These are phyloP conservation scores for Pelodiscus sinensis DNA, from an alignment of 2,113 vertebrate genomes.

Conservation along the genomic window DNA sequence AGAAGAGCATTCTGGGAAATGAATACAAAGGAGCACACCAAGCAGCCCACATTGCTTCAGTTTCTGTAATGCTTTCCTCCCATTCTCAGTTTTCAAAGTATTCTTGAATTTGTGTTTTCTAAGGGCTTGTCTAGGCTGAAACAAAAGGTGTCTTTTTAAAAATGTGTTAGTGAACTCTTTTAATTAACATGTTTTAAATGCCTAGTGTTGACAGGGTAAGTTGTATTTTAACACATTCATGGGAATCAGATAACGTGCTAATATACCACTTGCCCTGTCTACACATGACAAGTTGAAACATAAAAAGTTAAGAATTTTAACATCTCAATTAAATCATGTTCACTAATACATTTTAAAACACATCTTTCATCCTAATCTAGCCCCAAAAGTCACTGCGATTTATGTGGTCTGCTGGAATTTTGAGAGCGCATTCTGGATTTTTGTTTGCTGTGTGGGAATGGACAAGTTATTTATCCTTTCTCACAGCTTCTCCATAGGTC, in stretches of 20 bases:
- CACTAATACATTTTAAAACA: background rate
- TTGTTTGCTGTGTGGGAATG: background rate
- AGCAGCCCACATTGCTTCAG: background rate
- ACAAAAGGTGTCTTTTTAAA: slow-evolving; percentile 6
- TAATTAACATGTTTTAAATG: slow-evolving; percentile 36
- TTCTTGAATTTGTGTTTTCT: background rate
- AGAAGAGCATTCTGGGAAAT: background rate
- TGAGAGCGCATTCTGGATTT: background rate
- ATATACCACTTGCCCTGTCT: slow-evolving; percentile 55
- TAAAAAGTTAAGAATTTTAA: background rate
- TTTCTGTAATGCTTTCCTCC: slow-evolving; percentile 9
- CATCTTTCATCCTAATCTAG: slow-evolving; percentile 53
- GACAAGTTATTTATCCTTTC: background rate
- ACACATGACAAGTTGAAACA: slow-evolving; percentile 45
- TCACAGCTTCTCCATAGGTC: background rate
- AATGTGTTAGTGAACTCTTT: background rate
- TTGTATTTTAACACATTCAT: slow-evolving; percentile 46
- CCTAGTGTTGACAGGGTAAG: background rate
- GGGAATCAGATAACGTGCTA: slow-evolving; percentile 51
- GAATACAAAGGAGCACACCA: background rate
- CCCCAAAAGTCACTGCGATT: slow-evolving; percentile 35
- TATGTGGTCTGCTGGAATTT: background rate
- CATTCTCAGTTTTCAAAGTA: background rate
- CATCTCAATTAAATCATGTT: slow-evolving; percentile 60
- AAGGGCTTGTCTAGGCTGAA: background rate